Base-by-base conservation (phyloP, 2,797 vertebrate genomes). In the Mormyrops attenuatus region DNA sequence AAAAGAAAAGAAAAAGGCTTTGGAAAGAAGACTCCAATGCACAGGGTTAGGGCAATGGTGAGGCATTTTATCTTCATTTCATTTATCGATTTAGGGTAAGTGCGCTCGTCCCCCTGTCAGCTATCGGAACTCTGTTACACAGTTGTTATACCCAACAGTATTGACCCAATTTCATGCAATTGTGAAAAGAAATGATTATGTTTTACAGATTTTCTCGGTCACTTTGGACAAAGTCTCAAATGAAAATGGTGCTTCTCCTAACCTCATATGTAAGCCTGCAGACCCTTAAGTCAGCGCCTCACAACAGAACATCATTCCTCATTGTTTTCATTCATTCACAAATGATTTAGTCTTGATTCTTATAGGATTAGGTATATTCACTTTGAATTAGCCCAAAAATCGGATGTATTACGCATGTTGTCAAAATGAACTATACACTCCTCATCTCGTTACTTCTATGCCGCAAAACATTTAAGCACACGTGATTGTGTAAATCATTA, bases 141-240 rank as follows among this genome's bases (percentile, higher is more conserved):
- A 82, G 73, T 13, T 53, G 73, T 41, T 53, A 82, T n/a, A 57
- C 85, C 85, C 85, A 87, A 57, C 85, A 34, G 88, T 89, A 82
- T 82, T 89, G 69, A 89, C 88, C 50, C 20, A 89, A 89, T 82
- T 53, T 53, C 17, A 41, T 44, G 4, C 47, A 47, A 53, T 17
- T 55, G 88, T 80, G 69, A 82, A 89, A 80, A n/a, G 88, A 49
- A 50, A 44, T 77, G 52, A 44, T 89, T 55, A 55, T 77, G 26
- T 87, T 60, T 30, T 60, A 57, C 22, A 63, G 22, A 26, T 63
- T 63, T 63, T 26, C 60, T 63, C 22, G 22, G 60, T 63, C 22
- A 63, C 60, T 63, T 63, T 66, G 60, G 60, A 30, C 22, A 66
- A 26, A 66, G 0, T 66, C 22, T 11, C 8, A 66, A 30, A 66